Base-by-base conservation (phyloP, 2,113 vertebrate species). In the Pavo muticus region DNA sequence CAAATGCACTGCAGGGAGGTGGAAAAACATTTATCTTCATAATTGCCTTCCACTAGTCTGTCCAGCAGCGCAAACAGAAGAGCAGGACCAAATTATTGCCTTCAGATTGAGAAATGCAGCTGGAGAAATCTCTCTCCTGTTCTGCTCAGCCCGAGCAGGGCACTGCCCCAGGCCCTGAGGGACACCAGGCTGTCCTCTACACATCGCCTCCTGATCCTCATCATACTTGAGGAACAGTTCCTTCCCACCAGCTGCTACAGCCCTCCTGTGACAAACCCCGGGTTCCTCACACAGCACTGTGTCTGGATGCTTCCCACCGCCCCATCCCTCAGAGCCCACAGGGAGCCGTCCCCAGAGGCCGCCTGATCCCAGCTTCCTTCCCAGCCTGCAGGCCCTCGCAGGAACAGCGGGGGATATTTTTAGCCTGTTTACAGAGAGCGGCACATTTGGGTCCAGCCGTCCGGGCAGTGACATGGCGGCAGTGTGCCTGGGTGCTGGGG, bases 381-480 rank as follows among this genome's bases (percentile, higher is more conserved):
- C 93, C 91, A 86, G 92, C 84, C 88, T 69, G 75, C 2, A 0
- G 71, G 63, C 50, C n/a, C 85, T 54, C 25, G 0, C 44, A 93
- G 76, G 77, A 94, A 87, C 69, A 91, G 72, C 86, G 39, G 3
- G 2, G 54, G 59, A 37, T 96, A 97, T 95, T 96, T 96, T 95
- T 96, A 95, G 95, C 74, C 94, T 96, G 92, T 96, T 95, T 95
- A 96, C 95, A 89, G 8, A 92, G 95, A 91, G 91, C 89, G 48
- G 86, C 3, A 47, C 39, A 24, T 81, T 79, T 65, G 78, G 77
- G 76, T 45, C 69, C 3, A 87, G 48, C 61, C 69, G 27, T n/a
- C 57, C 17, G 32, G 67, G 70, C 84, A 87, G 65, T 13, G 24
- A 1, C 0, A 0, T 17, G 11, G 67, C 5, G 3, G 44, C 32